Conservation (phyloP, 2,113 vertebrate genomes). For the Aramus guarauna region DNA sequence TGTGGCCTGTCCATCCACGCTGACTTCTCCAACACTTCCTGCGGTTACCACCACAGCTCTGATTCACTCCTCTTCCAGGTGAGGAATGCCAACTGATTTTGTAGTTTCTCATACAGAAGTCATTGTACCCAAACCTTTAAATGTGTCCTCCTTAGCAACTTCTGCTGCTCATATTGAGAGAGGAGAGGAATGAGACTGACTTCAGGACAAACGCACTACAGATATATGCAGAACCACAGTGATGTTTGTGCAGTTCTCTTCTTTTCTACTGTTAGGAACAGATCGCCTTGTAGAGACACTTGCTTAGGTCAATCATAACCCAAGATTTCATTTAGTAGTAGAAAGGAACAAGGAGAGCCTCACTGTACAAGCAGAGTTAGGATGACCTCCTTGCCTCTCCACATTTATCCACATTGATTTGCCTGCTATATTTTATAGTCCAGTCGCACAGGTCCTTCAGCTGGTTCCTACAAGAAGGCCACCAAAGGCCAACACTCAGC, state of each 20-base stretch:
- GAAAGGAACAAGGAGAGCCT: neutral
- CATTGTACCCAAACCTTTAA: neutral
- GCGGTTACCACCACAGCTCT: neutral
- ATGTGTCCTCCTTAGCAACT: neutral
- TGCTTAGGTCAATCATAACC: neutral
- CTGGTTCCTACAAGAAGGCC: neutral
- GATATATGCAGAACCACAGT: neutral
- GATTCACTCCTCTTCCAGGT: neutral
- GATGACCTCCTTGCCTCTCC: neutral
- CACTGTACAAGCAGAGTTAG: neutral
- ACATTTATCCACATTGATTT: neutral
- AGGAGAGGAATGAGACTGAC: neutral
- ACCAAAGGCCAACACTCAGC: neutral
- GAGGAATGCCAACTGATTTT: neutral
- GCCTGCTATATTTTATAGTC: neutral
- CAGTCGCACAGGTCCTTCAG: neutral
- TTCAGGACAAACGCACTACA: neutral
- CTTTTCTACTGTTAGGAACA: neutral
- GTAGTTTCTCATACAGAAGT: neutral
- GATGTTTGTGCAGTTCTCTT: neutral
- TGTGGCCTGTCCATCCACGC: rapidly evolving
- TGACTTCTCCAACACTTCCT: neutral
- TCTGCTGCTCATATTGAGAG: neutral
- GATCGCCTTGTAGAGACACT: neutral
- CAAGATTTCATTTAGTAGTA: neutral